phyloP scores from a whole-genome alignment of 2,888 invertebrate species.

The Noctua pronuba region DNA sequence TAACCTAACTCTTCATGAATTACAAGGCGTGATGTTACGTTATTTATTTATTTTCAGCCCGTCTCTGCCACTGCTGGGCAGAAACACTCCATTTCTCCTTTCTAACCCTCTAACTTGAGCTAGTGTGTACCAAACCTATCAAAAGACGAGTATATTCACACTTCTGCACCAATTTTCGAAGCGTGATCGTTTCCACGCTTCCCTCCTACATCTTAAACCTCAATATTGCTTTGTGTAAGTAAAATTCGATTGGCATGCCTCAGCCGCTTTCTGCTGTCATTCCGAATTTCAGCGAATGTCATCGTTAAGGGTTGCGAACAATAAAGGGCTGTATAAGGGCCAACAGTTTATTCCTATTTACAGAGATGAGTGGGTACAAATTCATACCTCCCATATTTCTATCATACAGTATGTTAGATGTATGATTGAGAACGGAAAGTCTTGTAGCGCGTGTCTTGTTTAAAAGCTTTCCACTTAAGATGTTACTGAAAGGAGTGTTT shows the following conservation, averaged over 20 bases:
- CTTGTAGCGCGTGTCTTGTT: conserved; percentile 29
- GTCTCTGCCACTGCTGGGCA: not conserved
- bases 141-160: not conserved
- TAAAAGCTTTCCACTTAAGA: conserved; percentile 54
- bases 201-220: conserved; percentile 54
- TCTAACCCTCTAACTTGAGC: not conserved
- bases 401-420: conserved; percentile 15
- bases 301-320: conserved; percentile 72
- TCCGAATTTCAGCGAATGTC: conserved; percentile 82
- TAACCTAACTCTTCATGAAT: no score
- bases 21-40: no score
- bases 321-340: conserved; percentile 57
- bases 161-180: not conserved
- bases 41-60: not conserved
- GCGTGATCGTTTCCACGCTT: not conserved
- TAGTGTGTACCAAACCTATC: not conserved
- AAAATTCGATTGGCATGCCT: conserved; percentile 85
- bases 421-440: conserved; percentile 42
- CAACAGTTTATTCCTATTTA: conserved; percentile 63
- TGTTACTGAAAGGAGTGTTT: conserved; percentile 21
- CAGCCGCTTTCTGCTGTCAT: conserved; percentile 81
- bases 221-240: conserved; percentile 74
- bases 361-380: conserved; percentile 57
- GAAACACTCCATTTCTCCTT: not conserved
- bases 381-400: conserved; percentile 30